Base-by-base conservation (phyloP, 2,888 invertebrate genomes). In the Tiliacea citrago region DNA sequence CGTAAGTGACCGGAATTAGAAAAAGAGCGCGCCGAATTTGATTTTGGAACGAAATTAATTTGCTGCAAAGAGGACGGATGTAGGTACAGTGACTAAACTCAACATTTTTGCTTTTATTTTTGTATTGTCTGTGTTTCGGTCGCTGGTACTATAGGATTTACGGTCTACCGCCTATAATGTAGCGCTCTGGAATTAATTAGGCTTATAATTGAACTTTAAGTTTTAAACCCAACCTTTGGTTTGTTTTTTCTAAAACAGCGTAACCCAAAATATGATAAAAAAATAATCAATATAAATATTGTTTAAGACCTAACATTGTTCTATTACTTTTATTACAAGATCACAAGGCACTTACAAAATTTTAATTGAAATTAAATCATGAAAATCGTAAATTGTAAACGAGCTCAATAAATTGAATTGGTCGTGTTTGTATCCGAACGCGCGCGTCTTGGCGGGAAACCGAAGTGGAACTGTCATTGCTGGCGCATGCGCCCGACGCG, bases 361-460 rank as follows among this genome's bases (percentile, higher is more conserved):
- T 66, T 78, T 51, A 55, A 66, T 68, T 51, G 24, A 61, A 53
- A 45, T 63, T 16, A 47, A 42, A 63, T 29, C 6, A 35, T 7
- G 8, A 35, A 61, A 79, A 65, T 68, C 57, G 70, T 71, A 61
- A 67, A 75, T 67, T 63, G 45, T 39, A 51, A 58, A 71, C 51
- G 57, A 53, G 75, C 35, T 70, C 42, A 71, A 9, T 71, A 42
- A 55, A 77, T 79, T 72, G 77, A 74, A 72, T 88, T 67, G 81
- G 70, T 84, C 86, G 85, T 47, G 39, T 76, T 74, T 47, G 65
- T 76, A 79, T 79, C 57, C 39, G 69, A 86, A 82, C 91, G 88
- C 92, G 91, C 88, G 89, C 90, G 86, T 75, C 81, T 88, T 89
- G 91, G 89, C 91, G 90, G 92, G 92, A 92, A 91, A 87, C 86